Evolutionary conservation across 2,888 invertebrate species (phyloP).

Genomic region (Microctonus hyperodae): DNA sequence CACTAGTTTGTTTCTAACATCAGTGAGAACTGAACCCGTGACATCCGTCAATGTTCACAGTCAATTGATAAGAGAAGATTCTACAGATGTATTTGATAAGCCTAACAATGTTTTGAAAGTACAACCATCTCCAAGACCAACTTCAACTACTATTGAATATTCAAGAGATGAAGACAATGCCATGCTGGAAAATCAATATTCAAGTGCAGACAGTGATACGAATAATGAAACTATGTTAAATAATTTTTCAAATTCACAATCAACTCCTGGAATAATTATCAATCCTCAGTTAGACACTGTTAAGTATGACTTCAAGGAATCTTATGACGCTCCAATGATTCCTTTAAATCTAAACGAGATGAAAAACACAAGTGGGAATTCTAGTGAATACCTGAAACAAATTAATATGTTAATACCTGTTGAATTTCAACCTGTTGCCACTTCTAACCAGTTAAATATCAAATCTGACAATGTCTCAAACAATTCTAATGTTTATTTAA

Average conservation of each 20-base stretch:
- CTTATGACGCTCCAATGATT: not conserved
- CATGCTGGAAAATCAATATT: not conserved
- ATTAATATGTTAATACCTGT: constrained; percentile 8
- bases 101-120: not conserved
- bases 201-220: not conserved
- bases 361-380: not conserved
- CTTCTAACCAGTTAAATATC: not conserved
- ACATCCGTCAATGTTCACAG: too few relatives aligned
- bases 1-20: not conserved
- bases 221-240: not conserved
- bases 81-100: not conserved
- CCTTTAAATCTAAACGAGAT: not conserved
- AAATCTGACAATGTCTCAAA: not conserved
- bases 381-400: constrained; percentile 18
- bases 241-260: not conserved
- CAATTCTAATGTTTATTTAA: not conserved
- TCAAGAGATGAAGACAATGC: not conserved
- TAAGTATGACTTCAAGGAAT: too few relatives aligned
- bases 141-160: not conserved
- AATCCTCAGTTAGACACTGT: too few relatives aligned
- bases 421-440: constrained; percentile 23
- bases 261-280: not conserved
- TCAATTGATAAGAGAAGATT: not conserved
- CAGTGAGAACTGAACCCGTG: not conserved
- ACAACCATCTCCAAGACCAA: not conserved